Conservation (phyloP, 2,797 vertebrate genomes). For the Discoglossus pictus region DNA sequence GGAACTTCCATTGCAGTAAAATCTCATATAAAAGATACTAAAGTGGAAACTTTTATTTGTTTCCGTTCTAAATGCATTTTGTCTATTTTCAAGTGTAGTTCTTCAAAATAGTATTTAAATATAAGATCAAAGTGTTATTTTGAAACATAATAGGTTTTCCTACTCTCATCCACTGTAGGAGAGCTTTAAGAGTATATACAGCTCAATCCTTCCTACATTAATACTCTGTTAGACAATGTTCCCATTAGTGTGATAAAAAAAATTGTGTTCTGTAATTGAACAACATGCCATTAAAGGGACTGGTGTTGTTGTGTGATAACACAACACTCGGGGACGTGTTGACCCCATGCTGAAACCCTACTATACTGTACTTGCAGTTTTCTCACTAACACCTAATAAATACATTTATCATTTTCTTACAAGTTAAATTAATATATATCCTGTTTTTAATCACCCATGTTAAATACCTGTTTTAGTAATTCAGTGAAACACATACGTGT, state of each 20-base stretch:
- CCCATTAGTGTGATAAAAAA: not conserved
- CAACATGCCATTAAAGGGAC: not conserved
- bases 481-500: not conserved
- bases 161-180: too few species aligned
- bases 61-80: too few species aligned
- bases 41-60: too few species aligned
- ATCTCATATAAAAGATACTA: too few species aligned
- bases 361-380: not conserved
- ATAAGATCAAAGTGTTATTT: too few species aligned
- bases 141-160: too few species aligned
- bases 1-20: too few species aligned
- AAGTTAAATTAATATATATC: slow-evolving; percentile 27
- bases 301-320: slow-evolving; percentile 8
- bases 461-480: not conserved
- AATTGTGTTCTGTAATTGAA: slow-evolving; percentile 1
- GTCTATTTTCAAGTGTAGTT: too few species aligned
- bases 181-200: too few species aligned
- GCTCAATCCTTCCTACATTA: too few species aligned
- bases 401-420: slow-evolving; percentile 17
- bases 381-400: slow-evolving; percentile 19
- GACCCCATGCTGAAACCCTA: slow-evolving; percentile 1
- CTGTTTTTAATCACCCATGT: slow-evolving; percentile 9
- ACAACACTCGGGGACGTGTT: not conserved
- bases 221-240: slow-evolving; percentile 9
- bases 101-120: too few species aligned